Evolutionary conservation across 2,113 vertebrate species (phyloP).

Genomic region (Cyrtonyx montezumae): DNA sequence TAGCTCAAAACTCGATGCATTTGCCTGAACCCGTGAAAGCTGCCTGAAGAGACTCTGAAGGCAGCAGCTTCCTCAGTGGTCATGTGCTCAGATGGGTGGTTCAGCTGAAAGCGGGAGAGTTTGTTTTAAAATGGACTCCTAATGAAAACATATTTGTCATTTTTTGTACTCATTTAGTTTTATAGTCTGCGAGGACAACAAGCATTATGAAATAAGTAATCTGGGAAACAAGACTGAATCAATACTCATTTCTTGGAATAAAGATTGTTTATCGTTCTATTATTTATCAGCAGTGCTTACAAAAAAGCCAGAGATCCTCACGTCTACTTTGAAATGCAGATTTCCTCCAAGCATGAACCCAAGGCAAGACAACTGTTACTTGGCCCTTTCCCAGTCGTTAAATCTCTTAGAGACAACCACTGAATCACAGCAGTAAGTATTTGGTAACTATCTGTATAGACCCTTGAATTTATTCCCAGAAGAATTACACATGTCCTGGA

Average conservation of each 20-base stretch:
- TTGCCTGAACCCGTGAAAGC: neutral
- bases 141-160: neutral
- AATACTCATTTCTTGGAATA: neutral
- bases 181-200: neutral
- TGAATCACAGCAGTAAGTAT: neutral
- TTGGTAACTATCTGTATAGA: neutral
- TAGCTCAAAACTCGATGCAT: neutral
- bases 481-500: neutral
- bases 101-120: neutral
- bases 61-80: neutral
- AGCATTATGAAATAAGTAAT: neutral
- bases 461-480: slow-evolving; percentile 8
- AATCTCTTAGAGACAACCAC: neutral
- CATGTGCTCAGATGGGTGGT: neutral
- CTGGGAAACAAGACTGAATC: neutral
- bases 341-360: neutral
- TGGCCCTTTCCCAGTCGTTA: neutral
- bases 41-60: neutral
- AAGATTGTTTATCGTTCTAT: neutral
- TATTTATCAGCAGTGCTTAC: neutral
- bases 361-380: neutral
- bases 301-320: neutral
- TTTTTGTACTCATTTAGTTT: neutral
- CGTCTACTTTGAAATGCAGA: neutral
- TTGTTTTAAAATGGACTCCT: neutral